A percentile compares a stretch with the other conserved stretches of the same genome.
These are phyloP conservation scores for Tadarida brasiliensis DNA, from an alignment of 2,797 vertebrate genomes.

Conservation along the genomic window DNA sequence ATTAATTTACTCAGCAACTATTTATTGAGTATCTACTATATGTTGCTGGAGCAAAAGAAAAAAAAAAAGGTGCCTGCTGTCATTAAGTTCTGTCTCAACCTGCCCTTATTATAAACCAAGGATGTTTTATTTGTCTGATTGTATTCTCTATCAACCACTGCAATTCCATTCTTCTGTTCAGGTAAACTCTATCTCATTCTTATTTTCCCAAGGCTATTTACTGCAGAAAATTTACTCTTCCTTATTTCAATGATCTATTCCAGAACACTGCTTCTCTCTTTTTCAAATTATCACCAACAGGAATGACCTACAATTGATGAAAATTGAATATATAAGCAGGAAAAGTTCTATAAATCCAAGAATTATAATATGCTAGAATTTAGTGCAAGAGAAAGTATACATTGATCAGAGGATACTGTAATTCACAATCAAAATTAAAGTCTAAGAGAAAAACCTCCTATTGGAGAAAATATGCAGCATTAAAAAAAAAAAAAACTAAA, in stretches of 20 bases:
- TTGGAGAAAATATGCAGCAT: slow-evolving; percentile 4
- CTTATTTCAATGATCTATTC: slow-evolving; percentile 26
- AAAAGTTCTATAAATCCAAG: slow-evolving; percentile 5
- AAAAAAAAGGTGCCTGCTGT: neutral
- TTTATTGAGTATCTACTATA: neutral
- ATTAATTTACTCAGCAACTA: neutral
- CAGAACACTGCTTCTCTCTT: neutral
- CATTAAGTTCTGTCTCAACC: neutral
- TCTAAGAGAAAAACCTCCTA: neutral
- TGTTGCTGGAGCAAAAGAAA: neutral
- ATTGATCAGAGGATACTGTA: neutral
- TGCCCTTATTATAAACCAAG: neutral
- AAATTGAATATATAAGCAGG: neutral
- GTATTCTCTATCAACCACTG: neutral
- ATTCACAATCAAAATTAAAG: slow-evolving; percentile 16
- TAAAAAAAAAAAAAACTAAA: neutral
- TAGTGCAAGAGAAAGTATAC: neutral
- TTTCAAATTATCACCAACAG: neutral
- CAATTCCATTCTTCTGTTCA: neutral
- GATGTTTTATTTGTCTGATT: neutral
- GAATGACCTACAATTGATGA: neutral
- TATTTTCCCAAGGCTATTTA: neutral
- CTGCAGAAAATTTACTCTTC: neutral
- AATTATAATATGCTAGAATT: slow-evolving; percentile 9
- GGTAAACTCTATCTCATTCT: neutral